These are phyloP conservation scores for Rhodinocichla rosea DNA, from an alignment of 2,113 vertebrate species.

Conservation along the genomic window DNA sequence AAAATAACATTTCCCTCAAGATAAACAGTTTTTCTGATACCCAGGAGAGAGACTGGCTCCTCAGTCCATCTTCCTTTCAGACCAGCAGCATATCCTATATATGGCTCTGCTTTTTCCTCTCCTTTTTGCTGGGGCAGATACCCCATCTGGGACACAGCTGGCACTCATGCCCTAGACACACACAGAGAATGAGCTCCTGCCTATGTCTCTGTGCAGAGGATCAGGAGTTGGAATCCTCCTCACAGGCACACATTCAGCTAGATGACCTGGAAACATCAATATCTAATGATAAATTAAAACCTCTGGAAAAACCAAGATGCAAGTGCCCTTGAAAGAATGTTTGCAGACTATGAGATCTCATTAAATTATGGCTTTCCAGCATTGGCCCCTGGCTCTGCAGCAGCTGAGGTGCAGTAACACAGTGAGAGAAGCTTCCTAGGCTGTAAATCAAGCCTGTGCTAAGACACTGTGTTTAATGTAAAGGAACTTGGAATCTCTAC, in stretches of 20 bases:
- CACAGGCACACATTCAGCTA: background rate
- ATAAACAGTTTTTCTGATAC: background rate
- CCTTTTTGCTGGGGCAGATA: background rate
- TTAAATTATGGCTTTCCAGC: background rate
- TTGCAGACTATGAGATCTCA: background rate
- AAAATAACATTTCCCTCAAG: background rate
- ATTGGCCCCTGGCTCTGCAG: background rate
- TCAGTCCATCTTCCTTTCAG: background rate
- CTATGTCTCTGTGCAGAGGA: background rate
- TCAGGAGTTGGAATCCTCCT: background rate
- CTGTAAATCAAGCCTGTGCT: background rate
- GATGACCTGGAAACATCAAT: background rate
- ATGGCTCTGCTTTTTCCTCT: background rate
- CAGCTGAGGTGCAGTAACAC: background rate
- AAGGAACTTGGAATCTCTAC: conserved; percentile 1
- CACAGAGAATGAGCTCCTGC: rapidly evolving
- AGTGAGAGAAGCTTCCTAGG: background rate
- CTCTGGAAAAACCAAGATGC: background rate
- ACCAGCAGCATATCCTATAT: background rate
- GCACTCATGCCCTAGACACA: background rate
- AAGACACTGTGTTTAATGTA: background rate
- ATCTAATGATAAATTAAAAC: background rate
- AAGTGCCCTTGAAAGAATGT: background rate
- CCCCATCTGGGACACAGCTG: background rate
- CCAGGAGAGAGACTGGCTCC: background rate